phyloP scores from a whole-genome alignment of 2,797 vertebrate genomes.

The Sebastolobus alascanus region DNA sequence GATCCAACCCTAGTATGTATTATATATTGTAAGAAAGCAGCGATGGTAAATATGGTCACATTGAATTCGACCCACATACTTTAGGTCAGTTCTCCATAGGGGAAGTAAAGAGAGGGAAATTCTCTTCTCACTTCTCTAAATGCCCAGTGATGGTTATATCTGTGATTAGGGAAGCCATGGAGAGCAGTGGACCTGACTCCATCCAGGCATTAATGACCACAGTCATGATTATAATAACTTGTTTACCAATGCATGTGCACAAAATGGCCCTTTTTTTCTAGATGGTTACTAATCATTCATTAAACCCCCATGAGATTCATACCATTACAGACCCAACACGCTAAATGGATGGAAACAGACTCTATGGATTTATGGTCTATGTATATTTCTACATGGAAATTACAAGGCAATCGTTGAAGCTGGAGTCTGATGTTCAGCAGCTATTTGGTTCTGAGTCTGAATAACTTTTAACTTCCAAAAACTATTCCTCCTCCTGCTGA shows the following conservation, averaged over 20 bases:
- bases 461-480: not conserved
- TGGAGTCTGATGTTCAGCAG: not conserved
- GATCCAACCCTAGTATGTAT: no score
- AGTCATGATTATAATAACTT: not conserved
- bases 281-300: no score
- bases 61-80: not conserved
- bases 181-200: not conserved
- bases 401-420: not conserved
- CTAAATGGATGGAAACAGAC: not conserved
- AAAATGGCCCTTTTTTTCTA: not conserved
- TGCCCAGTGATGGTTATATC: rapidly evolving
- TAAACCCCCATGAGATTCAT: not conserved
- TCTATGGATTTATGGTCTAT: not conserved
- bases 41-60: not conserved
- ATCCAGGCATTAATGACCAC: not conserved
- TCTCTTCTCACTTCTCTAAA: not conserved
- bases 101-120: not conserved
- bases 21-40: not conserved
- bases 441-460: not conserved
- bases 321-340: no score
- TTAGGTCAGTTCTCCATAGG: not conserved
- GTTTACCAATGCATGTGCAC: not conserved
- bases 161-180: not conserved
- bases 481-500: not conserved
- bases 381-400: not conserved